Evolutionary conservation across 2,113 vertebrate genomes (phyloP), one percentile per base, ranked within the genome.

Genomic region (Acanthochromis polyacanthus): DNA sequence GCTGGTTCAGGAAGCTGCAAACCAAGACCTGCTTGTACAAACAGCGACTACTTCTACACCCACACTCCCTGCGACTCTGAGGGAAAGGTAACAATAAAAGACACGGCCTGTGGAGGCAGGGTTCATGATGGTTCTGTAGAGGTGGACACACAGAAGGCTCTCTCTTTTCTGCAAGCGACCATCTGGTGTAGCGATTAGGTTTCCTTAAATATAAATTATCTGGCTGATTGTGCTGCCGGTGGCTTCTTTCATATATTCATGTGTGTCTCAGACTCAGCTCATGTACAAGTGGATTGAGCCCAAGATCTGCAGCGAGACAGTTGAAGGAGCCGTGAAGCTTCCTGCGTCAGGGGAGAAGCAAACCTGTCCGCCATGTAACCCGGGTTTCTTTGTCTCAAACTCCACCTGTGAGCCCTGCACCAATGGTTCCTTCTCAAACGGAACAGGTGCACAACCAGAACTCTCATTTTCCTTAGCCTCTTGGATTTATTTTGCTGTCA

Each of bases 231-330:
- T 60, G 48, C 22, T 71, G 38, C 58, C 58, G 40, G n/a, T 46
- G 15, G 56, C 61, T n/a, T 55, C 38, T 68, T 61, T 70, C 56
- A 52, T 58, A 22, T 78, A 38, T 81, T 72, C 43, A 78, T 64
- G 25, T 84, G 50, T 75, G 75, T 71, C 56, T 50, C 88, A 99
- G 98, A 99, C 98, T 0, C 96, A 96, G 90, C 92, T 98, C 69
- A 97, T 96, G 96, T 99, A 96, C 90, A 98, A 98, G 77, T 99
- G 98, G 98, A 97, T 96, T 7, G 94, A 97, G 66, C 97, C 98
- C 0, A 99, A 99, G 80, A 96, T 96, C 91, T 99, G 98, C 84
- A 91, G 89, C 0, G 97, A 98, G 78, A 94, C 88, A 5, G 81
- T 91, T 0, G 71, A 94, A 0, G 93, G 88, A 7, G 95, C 97